These are phyloP conservation scores for Micoletzkya japonica DNA, from an alignment of 2,888 invertebrate species.

Conservation along the genomic window DNA sequence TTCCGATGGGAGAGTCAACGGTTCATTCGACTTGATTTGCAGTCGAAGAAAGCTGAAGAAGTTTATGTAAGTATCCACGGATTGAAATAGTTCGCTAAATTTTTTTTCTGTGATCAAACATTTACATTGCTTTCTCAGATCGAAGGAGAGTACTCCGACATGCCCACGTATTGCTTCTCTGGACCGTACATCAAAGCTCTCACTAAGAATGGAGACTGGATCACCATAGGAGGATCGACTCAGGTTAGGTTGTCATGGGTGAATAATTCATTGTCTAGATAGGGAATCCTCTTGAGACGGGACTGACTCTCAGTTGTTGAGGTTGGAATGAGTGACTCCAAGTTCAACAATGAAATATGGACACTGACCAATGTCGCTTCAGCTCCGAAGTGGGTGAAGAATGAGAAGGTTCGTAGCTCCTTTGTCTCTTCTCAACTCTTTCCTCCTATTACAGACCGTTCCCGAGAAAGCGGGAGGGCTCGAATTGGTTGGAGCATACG, in stretches of 20 bases:
- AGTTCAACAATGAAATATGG: constrained; percentile 23
- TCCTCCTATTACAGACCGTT: neutral
- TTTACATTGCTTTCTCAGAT: constrained; percentile 2
- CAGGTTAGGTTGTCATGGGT: constrained; percentile 10
- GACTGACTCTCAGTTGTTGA: neutral
- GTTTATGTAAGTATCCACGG: constrained; percentile 27
- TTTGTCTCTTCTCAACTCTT: neutral
- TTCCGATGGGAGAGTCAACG: constrained; percentile 42
- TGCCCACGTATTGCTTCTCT: constrained; percentile 36
- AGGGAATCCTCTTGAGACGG: neutral
- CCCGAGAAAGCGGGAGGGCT: constrained; percentile 15
- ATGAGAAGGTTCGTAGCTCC: neutral
- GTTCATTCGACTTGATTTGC: constrained; percentile 37
- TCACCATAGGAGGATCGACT: constrained; percentile 28
- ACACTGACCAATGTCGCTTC: constrained; percentile 28
- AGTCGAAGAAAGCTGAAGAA: constrained; percentile 24
- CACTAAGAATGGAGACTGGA: constrained; percentile 30
- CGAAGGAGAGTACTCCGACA: constrained; percentile 11
- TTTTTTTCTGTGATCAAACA: constrained; percentile 1
- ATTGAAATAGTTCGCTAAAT: neutral
- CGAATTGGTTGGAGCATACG: constrained; percentile 25
- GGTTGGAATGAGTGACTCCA: constrained; percentile 22
- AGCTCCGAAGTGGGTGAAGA: constrained; percentile 29
- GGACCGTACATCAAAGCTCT: constrained; percentile 33
- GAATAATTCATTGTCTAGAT: neutral